Evolutionary conservation across 2,888 invertebrate species (phyloP), one percentile per base, ranked within the genome.

Genomic region (Zeuzera pyrina): DNA sequence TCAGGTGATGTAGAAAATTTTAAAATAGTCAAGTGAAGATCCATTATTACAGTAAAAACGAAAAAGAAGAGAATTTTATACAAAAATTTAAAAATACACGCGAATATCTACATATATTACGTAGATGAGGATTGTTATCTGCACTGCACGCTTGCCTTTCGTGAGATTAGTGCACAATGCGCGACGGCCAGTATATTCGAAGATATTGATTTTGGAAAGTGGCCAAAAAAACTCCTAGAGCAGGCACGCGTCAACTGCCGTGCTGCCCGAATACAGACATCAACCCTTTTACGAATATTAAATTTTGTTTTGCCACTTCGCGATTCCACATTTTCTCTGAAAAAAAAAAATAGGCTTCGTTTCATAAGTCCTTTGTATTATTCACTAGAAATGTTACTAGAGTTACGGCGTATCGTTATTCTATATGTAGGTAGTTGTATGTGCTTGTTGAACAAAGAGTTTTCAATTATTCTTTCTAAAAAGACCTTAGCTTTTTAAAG

Each of bases 221-320:
- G 62, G 81, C 83, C 81, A 83, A 81, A 83, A 79, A 81, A 81
- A 76, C 66, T 73, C 65, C 54, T 69, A 70, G 69, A 67, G 67
- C 64, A 65, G 65, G 72, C 77, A 73, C 77, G 79, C 83, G 79
- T 81, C 78, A 79, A 79, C 74, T 72, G 66, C 69, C 71, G 67
- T 69, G 72, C 69, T 73, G 73, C 67, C 68, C 72, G 73, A 70
- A 65, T 67, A 66, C 66, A 71, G 66, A 63, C 72, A 67, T 83
- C 73, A 83, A 81, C 79, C 83, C 83, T 81, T 83, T 83, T 69
- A 81, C 83, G 78, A 81, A 83, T 83, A 83, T 83, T 81, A 83
- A 81, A 83, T 81, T 81, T 76, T 81, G 81, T 83, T 83, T 81
- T 81, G 79, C 78, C 78, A 79, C 77, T 81, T 83, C 67, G 70